Evolutionary conservation across 1,140 invertebrate species (phyloP), one percentile per base, ranked within the genome.

Genomic region (Thaumetopoea pityocampa): DNA sequence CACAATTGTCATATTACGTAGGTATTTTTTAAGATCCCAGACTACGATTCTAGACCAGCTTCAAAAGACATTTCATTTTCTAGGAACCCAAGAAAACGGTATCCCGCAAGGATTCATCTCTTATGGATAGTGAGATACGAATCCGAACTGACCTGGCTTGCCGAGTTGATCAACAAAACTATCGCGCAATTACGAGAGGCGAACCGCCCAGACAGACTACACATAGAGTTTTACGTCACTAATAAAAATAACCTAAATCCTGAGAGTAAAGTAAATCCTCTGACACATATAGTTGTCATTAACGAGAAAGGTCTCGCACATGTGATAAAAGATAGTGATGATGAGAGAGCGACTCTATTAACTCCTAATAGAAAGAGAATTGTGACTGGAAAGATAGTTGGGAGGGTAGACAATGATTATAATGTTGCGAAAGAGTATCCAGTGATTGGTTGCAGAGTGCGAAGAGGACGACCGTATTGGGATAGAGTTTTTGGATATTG

Each of bases 51-150:
- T n/a, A n/a, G n/a, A n/a, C n/a, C n/a, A n/a, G n/a, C n/a, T n/a
- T n/a, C 19, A 14, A 15, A 10, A 7, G 16, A 27, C 16, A 8
- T 24, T 28, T 33, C 32, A 36, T 26, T 23, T 68, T 68, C 19
- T 50, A 84, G 80, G 19, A 53, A 74, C 32, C 77, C 80, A 23
- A 60, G 59, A 51, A 63, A 51, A 7, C 46, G 43, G 2, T 55
- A 55, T 17, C 80, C 80, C 0, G 69, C 76, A 5, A 57, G 80
- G 47, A 49, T 84, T 1, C 80, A 84, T 30, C 47, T 84, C 17
- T 30, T 81, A 22, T 84, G 80, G 80, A 80, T 84, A 49, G 71
- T 84, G 1, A 50, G 80, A 62, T 34, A 51, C 22, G 76, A 84
- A 55, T 33, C 48, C 20, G 80, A 84, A 43, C 47, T 81, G 3